phyloP scores from a whole-genome alignment of 2,797 vertebrate genomes.

The Sebastes goodei region DNA sequence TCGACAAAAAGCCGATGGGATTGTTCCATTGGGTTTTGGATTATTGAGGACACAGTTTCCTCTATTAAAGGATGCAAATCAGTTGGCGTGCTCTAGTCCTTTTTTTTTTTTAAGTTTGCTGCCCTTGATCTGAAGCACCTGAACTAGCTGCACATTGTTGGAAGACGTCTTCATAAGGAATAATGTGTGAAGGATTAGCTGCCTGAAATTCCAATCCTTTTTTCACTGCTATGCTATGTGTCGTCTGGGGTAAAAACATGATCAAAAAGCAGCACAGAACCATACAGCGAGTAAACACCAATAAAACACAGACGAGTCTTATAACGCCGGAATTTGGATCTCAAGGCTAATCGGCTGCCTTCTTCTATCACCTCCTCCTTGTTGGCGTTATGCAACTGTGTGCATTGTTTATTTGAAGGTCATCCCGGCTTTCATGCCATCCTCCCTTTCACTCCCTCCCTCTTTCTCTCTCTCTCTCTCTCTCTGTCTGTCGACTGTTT shows the following conservation, averaged over 20 bases:
- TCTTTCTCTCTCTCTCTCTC: no score
- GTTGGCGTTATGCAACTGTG: slow-evolving; percentile 25
- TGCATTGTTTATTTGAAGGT: slow-evolving; percentile 49
- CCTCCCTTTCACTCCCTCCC: background rate
- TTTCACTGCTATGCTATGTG: background rate
- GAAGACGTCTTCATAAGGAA: background rate
- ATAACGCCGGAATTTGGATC: background rate
- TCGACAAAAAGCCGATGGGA: no score
- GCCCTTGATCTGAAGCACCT: no score
- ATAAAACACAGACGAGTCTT: background rate
- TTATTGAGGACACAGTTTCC: no score
- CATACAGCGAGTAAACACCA: background rate
- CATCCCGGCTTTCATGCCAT: slow-evolving; percentile 12
- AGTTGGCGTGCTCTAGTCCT: no score
- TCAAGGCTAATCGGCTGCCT: background rate
- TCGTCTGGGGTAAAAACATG: background rate
- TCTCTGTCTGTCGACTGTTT: background rate
- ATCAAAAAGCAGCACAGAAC: background rate
- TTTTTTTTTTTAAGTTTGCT: no score
- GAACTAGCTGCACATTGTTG: background rate
- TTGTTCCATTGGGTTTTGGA: no score
- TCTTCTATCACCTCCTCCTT: slow-evolving; percentile 9
- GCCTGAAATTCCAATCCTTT: no score
- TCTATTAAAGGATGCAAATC: no score
- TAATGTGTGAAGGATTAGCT: background rate